Evolutionary conservation across 2,888 invertebrate species (phyloP).

Genomic region (Monopis laevigella): DNA sequence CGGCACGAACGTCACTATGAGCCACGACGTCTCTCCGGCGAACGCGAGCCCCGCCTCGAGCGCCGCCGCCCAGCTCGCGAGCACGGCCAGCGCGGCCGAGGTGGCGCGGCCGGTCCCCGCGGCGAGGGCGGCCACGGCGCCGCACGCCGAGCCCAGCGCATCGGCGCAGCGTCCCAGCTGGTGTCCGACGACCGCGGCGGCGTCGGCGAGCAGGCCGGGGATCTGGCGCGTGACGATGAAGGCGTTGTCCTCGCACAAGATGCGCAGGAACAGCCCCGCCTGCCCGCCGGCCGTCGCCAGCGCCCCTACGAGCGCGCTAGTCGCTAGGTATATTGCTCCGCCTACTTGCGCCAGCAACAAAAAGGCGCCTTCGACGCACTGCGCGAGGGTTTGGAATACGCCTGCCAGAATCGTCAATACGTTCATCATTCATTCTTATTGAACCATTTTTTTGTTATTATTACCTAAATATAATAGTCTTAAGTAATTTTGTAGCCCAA

Average conservation of each 20-base stretch:
- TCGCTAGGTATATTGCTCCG: neutral
- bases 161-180: slow-evolving; percentile 39
- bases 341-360: too few relatives aligned
- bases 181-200: slow-evolving; percentile 26
- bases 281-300: slow-evolving; percentile 17
- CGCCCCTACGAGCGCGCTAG: neutral
- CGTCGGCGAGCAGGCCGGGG: slow-evolving; percentile 31
- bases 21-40: slow-evolving; percentile 40
- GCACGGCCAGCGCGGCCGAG: slow-evolving; percentile 36
- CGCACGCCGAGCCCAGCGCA: slow-evolving; percentile 25
- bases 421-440: too few relatives aligned
- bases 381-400: too few relatives aligned
- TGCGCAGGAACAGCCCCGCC: slow-evolving; percentile 39
- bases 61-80: slow-evolving; percentile 22
- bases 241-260: slow-evolving; percentile 54
- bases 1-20: slow-evolving; percentile 29
- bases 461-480: too few relatives aligned
- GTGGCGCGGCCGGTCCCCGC: slow-evolving; percentile 40
- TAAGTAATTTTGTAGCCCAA: too few relatives aligned
- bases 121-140: slow-evolving; percentile 26
- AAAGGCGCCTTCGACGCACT: too few relatives aligned
- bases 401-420: too few relatives aligned
- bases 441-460: too few relatives aligned
- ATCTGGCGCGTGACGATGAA: slow-evolving; percentile 46
- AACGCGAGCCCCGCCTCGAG: slow-evolving; percentile 16